These are phyloP conservation scores for Euplexia lucipara DNA, from an alignment of 2,888 invertebrate genomes.

Conservation along the genomic window DNA sequence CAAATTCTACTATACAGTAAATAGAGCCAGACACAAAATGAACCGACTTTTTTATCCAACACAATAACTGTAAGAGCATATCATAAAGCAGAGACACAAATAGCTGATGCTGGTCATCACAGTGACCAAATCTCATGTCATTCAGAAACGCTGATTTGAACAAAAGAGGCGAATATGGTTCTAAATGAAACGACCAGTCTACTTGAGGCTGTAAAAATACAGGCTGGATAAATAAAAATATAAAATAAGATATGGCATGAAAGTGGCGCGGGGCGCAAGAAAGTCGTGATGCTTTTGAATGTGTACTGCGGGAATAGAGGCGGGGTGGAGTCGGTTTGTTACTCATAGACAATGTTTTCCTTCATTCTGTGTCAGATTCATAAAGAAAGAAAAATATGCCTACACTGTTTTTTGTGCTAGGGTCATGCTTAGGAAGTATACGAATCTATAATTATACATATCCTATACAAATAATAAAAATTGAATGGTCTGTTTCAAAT, in stretches of 20 bases:
- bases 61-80: slow-evolving; percentile 40
- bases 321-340: slow-evolving; percentile 66
- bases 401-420: too few species aligned
- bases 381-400: too few species aligned
- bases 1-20: slow-evolving; percentile 24
- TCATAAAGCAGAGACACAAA: slow-evolving; percentile 47
- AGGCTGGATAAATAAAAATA: slow-evolving; percentile 88
- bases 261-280: slow-evolving; percentile 89
- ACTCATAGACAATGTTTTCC: not conserved
- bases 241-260: slow-evolving; percentile 90
- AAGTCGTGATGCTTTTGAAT: slow-evolving; percentile 89
- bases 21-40: slow-evolving; percentile 21
- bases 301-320: slow-evolving; percentile 77
- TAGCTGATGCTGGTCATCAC: slow-evolving; percentile 45
- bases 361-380: too few species aligned
- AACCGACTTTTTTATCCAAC: slow-evolving; percentile 39
- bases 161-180: slow-evolving; percentile 24
- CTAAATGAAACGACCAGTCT: slow-evolving; percentile 76
- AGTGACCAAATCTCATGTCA: slow-evolving; percentile 44
- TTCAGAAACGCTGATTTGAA: slow-evolving; percentile 70
- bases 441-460: too few species aligned
- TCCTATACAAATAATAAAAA: too few species aligned
- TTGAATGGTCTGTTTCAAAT: too few species aligned
- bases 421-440: too few species aligned
- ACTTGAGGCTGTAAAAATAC: slow-evolving; percentile 86